Percentiles rank a stretch among this genome's conserved stretches.
These are phyloP conservation scores for Mastacembelus armatus DNA, from an alignment of 2,797 vertebrate species.

Conservation along the genomic window DNA sequence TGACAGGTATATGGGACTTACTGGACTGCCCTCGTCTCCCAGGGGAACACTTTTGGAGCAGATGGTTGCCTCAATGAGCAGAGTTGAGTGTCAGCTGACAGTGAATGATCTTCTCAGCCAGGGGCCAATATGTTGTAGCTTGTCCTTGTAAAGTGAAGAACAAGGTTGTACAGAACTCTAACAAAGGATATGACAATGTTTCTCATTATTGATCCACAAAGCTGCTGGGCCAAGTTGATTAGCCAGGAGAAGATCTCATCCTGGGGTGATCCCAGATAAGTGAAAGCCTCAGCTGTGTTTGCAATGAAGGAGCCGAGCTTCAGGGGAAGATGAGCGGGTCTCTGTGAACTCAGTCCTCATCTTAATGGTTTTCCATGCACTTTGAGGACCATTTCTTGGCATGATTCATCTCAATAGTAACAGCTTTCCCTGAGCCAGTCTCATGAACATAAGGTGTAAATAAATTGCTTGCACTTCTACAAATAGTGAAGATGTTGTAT, in stretches of 20 bases:
- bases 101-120: slow-evolving; percentile 59
- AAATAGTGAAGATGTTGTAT: background rate
- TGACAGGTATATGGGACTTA: slow-evolving; percentile 47
- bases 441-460: too few species aligned
- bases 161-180: slow-evolving; percentile 42
- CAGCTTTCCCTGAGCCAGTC: too few species aligned
- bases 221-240: slow-evolving; percentile 32
- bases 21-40: slow-evolving; percentile 44
- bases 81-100: slow-evolving; percentile 62
- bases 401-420: background rate
- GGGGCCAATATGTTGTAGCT: slow-evolving; percentile 29
- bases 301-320: slow-evolving; percentile 36
- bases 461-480: background rate
- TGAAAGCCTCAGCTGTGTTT: slow-evolving; percentile 59
- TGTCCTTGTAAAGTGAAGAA: slow-evolving; percentile 40
- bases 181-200: slow-evolving; percentile 9
- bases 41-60: slow-evolving; percentile 63
- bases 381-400: background rate
- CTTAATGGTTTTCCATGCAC: background rate
- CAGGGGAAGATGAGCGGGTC: slow-evolving; percentile 10
- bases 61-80: slow-evolving; percentile 58
- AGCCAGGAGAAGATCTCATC: slow-evolving; percentile 48
- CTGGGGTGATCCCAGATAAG: slow-evolving; percentile 25
- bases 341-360: slow-evolving; percentile 11
- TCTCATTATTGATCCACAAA: slow-evolving; percentile 43